A percentile compares a stretch with the other conserved stretches of the same genome.
Conservation (phyloP, 2,113 vertebrate species). For the Corvus hawaiiensis region DNA sequence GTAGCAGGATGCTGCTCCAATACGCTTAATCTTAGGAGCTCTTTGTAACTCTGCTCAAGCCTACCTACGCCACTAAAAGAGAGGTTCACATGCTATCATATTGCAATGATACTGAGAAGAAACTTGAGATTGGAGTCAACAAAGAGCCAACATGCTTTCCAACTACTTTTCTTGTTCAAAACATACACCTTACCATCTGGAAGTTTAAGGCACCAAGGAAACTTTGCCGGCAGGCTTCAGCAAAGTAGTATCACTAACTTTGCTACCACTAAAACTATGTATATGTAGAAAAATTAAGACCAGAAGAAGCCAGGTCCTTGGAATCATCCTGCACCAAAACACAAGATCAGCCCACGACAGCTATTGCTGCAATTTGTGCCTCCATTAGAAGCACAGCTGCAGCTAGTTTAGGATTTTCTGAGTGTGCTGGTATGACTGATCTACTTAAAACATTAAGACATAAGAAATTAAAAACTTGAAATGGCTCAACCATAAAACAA, state of each 20-base stretch:
- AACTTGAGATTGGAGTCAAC: neutral
- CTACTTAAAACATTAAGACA: neutral
- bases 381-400: neutral
- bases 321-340: neutral
- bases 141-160: neutral
- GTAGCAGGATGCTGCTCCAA: neutral
- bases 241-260: neutral
- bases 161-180: neutral
- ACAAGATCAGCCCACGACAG: neutral
- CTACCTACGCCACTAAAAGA: neutral
- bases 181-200: neutral
- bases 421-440: neutral
- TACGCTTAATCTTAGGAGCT: neutral
- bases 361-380: neutral
- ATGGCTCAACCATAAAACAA: neutral
- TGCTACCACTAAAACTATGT: neutral
- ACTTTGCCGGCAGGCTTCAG: neutral
- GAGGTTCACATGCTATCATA: neutral
- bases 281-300: neutral
- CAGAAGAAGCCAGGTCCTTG: neutral
- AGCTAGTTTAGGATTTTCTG: neutral
- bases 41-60: neutral
- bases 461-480: constrained; percentile 10
- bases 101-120: neutral
- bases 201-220: neutral